These are phyloP conservation scores for Brienomyrus longianalis DNA, from an alignment of 2,113 vertebrate species.

Conservation along the genomic window DNA sequence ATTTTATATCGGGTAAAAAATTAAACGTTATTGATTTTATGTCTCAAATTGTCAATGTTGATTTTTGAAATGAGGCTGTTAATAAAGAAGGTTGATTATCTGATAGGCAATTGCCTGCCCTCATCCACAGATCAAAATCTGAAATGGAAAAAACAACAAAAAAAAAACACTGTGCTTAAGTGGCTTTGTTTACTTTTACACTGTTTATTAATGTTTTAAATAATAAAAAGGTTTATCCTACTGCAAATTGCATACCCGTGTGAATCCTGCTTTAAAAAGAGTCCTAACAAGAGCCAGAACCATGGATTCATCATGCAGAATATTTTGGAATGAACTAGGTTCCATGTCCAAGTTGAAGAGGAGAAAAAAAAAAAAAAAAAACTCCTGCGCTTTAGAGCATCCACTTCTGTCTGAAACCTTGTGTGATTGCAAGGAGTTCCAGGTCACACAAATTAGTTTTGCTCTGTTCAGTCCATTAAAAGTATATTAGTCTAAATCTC, in stretches of 20 bases:
- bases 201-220: constrained; percentile 17
- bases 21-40: neutral
- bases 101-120: neutral
- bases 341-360: neutral
- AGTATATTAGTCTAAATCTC: neutral
- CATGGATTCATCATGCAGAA: neutral
- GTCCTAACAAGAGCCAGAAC: neutral
- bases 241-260: neutral
- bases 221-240: constrained; percentile 12
- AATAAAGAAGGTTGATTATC: neutral
- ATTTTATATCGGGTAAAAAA: neutral
- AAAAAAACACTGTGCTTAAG: constrained; percentile 6
- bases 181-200: constrained; percentile 1
- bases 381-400: neutral
- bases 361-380: neutral
- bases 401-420: neutral
- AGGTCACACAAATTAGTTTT: neutral
- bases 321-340: neutral
- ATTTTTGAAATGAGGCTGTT: neutral
- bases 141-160: neutral
- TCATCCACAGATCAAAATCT: neutral
- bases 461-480: neutral
- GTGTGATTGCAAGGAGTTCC: neutral
- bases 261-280: neutral
- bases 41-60: neutral